Evolutionary conservation across 1,140 invertebrate species (phyloP), one percentile per base, ranked within the genome.

Genomic region (Micrasema minimum): DNA sequence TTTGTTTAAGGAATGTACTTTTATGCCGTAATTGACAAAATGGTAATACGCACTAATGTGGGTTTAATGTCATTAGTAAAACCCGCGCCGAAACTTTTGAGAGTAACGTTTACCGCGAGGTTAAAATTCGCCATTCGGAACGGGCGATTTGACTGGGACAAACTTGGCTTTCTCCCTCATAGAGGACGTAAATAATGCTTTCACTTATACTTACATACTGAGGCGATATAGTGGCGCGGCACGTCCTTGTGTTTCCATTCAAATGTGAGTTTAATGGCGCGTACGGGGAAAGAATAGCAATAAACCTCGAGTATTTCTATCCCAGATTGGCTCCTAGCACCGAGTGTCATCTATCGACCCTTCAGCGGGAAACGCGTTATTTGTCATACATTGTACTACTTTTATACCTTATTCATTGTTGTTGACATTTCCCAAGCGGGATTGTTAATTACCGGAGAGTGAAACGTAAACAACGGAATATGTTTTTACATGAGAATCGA

Each of bases 211-310:
- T 20, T 41, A 59, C 12, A 38, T 35, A 26, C 11, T 12, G n/a
- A 0, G 55, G 14, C 23, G 59, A 62, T 45, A 38, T 62, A 48
- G 46, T 46, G 41, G 16, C 35, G n/a, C 31, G 35, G 59, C 43
- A 46, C 43, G 59, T 46, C 26, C 59, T 64, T 9, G 57, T 61
- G 59, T 64, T 64, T 64, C 59, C 59, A 64, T 64, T 64, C 59
- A 64, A 64, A 64, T 64, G 59, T 64, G 43, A 46, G 41, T 64
- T 64, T 64, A 64, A 64, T 46, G 59, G 59, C 43, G 59, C 38
- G 41, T 31, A 64, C 43, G 59, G 59, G 22, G 20, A 41, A 46
- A 64, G 59, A 64, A 64, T 64, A 64, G 26, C 59, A 46, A 64
- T 46, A 46, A 64, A 46, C 14, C 18, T 12, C 2, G 59, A 64